These are phyloP conservation scores for Rhinatrema bivittatum DNA, from an alignment of 2,797 vertebrate species.

Conservation along the genomic window DNA sequence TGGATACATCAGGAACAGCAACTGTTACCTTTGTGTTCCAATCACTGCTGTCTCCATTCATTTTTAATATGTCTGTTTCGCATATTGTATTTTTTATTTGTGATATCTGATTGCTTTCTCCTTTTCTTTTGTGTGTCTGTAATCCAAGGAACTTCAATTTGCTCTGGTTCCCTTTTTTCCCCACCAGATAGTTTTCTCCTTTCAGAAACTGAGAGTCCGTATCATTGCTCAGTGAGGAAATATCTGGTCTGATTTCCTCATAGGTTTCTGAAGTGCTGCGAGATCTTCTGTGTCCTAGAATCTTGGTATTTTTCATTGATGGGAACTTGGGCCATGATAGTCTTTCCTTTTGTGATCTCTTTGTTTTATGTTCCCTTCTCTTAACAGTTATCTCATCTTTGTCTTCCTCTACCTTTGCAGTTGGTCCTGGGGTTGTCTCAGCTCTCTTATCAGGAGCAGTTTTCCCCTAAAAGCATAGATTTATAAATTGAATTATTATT, in stretches of 20 bases:
- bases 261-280: slow-evolving; percentile 90
- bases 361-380: slow-evolving; percentile 63
- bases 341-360: slow-evolving; percentile 70
- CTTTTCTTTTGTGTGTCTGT: slow-evolving; percentile 61
- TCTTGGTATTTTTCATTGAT: slow-evolving; percentile 65
- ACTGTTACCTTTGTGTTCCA: neutral
- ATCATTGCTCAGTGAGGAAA: slow-evolving; percentile 80
- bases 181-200: slow-evolving; percentile 42
- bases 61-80: neutral
- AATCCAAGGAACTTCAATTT: slow-evolving; percentile 60
- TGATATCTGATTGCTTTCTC: slow-evolving; percentile 20
- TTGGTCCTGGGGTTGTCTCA: no score
- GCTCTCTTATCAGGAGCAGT: slow-evolving; percentile 21
- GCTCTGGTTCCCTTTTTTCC: slow-evolving; percentile 61
- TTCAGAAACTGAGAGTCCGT: slow-evolving; percentile 71
- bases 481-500: no score
- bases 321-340: slow-evolving; percentile 94
- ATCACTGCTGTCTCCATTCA: slow-evolving; percentile 12
- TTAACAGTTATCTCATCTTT: slow-evolving; percentile 45
- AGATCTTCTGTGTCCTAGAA: slow-evolving; percentile 74
- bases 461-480: slow-evolving; percentile 31
- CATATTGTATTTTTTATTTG: slow-evolving; percentile 10
- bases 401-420: slow-evolving; percentile 38
- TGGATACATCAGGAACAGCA: slow-evolving; percentile 3
- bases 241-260: slow-evolving; percentile 62